phyloP scores from a whole-genome alignment of 53 echinoderm and acorn worm genomes.

The Arbacia lixula region DNA sequence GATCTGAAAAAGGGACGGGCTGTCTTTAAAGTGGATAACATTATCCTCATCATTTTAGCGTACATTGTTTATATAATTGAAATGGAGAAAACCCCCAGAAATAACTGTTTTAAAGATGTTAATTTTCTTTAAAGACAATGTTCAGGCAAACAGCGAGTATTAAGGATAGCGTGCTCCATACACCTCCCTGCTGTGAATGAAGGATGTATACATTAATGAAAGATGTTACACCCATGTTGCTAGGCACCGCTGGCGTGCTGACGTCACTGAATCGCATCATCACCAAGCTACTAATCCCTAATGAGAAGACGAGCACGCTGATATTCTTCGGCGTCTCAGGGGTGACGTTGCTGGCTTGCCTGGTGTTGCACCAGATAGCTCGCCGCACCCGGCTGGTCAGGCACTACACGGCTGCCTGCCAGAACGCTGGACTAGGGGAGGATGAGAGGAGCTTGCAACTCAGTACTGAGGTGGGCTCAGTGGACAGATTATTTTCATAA shows the following conservation, averaged over 20 bases:
- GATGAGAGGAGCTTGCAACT: constrained; percentile 54
- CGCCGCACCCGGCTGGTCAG: constrained; percentile 68
- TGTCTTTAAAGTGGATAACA: too few species aligned
- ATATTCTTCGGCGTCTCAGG: constrained; percentile 77
- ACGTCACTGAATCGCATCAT: constrained; percentile 85
- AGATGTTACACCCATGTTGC: too few species aligned
- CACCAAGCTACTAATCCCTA: constrained; percentile 73
- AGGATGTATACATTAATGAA: too few species aligned
- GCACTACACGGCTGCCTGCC: constrained; percentile 67
- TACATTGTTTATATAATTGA: too few species aligned
- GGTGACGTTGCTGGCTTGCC: constrained; percentile 65
- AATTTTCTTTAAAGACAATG: too few species aligned
- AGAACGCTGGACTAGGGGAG: constrained; percentile 47
- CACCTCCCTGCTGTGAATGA: too few species aligned
- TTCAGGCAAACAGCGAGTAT: too few species aligned
- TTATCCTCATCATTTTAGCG: too few species aligned
- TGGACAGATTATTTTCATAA: background rate
- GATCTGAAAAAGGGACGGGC: too few species aligned
- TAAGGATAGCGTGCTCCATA: too few species aligned
- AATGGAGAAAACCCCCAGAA: too few species aligned
- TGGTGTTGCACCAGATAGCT: constrained; percentile 71
- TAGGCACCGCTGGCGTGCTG: constrained; percentile 82
- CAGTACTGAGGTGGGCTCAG: constrained; percentile 42
- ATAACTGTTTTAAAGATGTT: too few species aligned
- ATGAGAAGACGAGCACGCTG: constrained; percentile 72